A percentile compares a stretch with the other conserved stretches of the same genome.
Evolutionary conservation across 1,140 invertebrate species (phyloP).

Genomic region (Heliconius eleuchia): DNA sequence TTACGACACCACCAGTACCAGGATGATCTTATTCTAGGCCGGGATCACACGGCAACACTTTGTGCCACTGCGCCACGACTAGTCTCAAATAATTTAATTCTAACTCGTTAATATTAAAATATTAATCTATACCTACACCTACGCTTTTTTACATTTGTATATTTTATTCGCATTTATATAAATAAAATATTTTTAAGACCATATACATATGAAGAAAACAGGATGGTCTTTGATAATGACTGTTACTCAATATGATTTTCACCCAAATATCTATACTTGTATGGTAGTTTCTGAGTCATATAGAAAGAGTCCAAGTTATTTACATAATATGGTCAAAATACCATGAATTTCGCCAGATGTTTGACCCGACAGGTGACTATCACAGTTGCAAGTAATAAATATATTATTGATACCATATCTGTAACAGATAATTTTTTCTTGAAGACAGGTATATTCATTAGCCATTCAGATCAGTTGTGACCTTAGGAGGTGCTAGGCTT

Average conservation of each 20-base stretch:
- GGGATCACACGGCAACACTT: too few relatives aligned
- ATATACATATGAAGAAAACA: neutral
- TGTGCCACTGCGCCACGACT: too few relatives aligned
- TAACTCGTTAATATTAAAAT: too few relatives aligned
- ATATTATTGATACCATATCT: slow-evolving; percentile 57
- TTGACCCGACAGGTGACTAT: neutral
- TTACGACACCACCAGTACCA: too few relatives aligned
- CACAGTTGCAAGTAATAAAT: slow-evolving; percentile 51
- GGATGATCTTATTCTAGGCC: too few relatives aligned
- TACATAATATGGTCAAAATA: neutral
- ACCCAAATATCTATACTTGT: neutral
- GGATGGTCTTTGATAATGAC: neutral
- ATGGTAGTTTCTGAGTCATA: neutral
- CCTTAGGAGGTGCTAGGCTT: slow-evolving; percentile 53
- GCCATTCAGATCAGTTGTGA: slow-evolving; percentile 59
- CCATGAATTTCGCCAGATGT: neutral
- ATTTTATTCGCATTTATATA: too few relatives aligned
- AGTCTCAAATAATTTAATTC: too few relatives aligned
- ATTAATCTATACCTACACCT: too few relatives aligned
- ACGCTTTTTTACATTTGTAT: too few relatives aligned
- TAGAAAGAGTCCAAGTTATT: neutral
- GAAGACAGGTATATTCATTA: slow-evolving; percentile 62
- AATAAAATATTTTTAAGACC: neutral
- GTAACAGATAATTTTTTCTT: slow-evolving; percentile 47
- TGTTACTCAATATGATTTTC: neutral